These are phyloP conservation scores for Pica pica DNA, from an alignment of 2,113 vertebrate genomes.

Conservation along the genomic window DNA sequence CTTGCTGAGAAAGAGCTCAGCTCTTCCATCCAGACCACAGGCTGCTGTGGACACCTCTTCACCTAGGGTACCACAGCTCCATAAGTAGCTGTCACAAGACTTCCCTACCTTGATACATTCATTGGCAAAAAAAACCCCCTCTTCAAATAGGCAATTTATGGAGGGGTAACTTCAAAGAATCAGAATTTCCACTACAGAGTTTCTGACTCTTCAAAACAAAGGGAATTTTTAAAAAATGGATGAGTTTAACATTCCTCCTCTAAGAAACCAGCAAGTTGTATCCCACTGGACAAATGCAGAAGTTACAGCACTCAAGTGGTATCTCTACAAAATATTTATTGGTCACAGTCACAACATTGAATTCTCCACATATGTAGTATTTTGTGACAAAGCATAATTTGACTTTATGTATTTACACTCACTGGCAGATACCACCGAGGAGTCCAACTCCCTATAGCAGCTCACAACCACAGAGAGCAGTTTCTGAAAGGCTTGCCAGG, in stretches of 20 bases:
- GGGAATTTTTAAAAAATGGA: not conserved
- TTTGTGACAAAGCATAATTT: conserved; percentile 23
- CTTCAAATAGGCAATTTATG: not conserved
- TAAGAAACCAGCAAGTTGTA: not conserved
- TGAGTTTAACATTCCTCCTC: not conserved
- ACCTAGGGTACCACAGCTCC: not conserved
- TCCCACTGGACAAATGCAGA: not conserved
- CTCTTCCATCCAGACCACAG: not conserved
- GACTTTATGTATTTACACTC: conserved; percentile 17
- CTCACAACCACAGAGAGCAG: not conserved
- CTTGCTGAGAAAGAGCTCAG: not conserved
- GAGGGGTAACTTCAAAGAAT: not conserved
- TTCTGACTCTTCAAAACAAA: not conserved
- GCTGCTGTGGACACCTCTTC: not conserved
- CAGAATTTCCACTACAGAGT: not conserved
- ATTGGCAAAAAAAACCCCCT: not conserved
- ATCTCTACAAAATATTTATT: conserved; percentile 63
- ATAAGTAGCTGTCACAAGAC: not conserved
- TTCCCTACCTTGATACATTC: not conserved
- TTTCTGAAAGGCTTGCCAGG: not conserved
- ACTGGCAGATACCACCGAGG: not conserved
- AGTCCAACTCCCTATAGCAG: not conserved
- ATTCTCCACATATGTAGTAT: conserved; percentile 7
- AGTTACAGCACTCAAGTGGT: not conserved
- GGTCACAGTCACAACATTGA: conserved; percentile 28